A percentile compares a stretch with the other conserved stretches of the same genome.
These are phyloP conservation scores for Gambelia wislizenii DNA, from an alignment of 2,797 vertebrate genomes.

Conservation along the genomic window DNA sequence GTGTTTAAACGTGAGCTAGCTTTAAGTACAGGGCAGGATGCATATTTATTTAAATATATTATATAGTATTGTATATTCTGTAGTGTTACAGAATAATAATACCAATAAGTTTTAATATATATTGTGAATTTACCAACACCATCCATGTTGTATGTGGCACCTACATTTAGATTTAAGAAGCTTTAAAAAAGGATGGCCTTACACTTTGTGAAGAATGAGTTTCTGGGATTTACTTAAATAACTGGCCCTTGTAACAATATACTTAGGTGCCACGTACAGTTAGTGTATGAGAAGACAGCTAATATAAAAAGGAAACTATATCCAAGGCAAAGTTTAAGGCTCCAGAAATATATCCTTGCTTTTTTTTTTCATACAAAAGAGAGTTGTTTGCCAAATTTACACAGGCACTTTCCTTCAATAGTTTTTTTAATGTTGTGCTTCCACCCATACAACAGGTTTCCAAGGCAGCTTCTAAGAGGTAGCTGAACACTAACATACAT, in stretches of 20 bases:
- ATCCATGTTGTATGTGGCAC: rapidly evolving
- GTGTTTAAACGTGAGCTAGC: background rate
- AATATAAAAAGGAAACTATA: background rate
- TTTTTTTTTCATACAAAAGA: background rate
- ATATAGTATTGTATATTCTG: background rate
- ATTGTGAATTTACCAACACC: background rate
- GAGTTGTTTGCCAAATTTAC: conserved; percentile 4
- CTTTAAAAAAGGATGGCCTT: background rate
- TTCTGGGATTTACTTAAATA: conserved; percentile 41
- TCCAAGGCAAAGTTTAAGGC: background rate
- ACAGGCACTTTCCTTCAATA: background rate
- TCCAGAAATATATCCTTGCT: background rate
- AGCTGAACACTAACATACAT: background rate
- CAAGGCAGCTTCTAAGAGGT: background rate
- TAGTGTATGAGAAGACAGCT: background rate
- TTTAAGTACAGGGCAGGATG: background rate
- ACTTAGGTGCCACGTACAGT: background rate
- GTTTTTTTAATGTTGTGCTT: background rate
- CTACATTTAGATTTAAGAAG: conserved; percentile 26
- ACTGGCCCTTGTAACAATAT: conserved; percentile 32
- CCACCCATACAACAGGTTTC: background rate
- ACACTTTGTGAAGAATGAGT: conserved; percentile 66
- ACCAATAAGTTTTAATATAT: background rate
- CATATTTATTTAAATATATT: background rate
- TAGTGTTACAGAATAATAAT: background rate